These are phyloP conservation scores for Callaeas wilsoni DNA, from an alignment of 2,113 vertebrate genomes.

Conservation along the genomic window DNA sequence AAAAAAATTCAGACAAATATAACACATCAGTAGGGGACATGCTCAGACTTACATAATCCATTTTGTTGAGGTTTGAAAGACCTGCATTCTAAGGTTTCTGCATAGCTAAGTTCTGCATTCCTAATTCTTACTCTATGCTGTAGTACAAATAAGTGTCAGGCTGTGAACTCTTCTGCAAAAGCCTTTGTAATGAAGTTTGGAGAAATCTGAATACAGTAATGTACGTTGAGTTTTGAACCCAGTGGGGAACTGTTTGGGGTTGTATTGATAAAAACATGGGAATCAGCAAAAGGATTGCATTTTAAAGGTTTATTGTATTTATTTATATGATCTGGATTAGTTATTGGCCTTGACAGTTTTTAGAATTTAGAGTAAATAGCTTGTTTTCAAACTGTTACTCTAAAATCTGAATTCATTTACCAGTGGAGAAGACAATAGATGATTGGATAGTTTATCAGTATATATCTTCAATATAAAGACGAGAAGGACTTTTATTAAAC, in stretches of 20 bases:
- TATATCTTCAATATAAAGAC: neutral
- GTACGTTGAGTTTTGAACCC: neutral
- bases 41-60: neutral
- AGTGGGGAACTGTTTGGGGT: neutral
- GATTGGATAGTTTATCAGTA: neutral
- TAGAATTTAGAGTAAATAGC: neutral
- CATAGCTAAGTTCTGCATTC: neutral
- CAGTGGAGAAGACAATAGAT: neutral
- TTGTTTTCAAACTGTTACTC: neutral
- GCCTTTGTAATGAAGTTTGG: neutral
- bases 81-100: no score
- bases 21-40: accelerated
- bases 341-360: neutral
- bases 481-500: neutral
- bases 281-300: neutral
- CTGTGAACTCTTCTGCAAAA: neutral
- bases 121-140: neutral
- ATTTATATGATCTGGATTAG: neutral
- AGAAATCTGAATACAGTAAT: neutral
- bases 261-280: neutral
- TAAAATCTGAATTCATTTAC: neutral
- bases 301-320: neutral
- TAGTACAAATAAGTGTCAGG: neutral
- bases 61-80: neutral
- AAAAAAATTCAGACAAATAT: neutral